A percentile compares a stretch with the other conserved stretches of the same genome.
Evolutionary conservation across 2,113 vertebrate genomes (phyloP).

Genomic region (Arenaria interpres): DNA sequence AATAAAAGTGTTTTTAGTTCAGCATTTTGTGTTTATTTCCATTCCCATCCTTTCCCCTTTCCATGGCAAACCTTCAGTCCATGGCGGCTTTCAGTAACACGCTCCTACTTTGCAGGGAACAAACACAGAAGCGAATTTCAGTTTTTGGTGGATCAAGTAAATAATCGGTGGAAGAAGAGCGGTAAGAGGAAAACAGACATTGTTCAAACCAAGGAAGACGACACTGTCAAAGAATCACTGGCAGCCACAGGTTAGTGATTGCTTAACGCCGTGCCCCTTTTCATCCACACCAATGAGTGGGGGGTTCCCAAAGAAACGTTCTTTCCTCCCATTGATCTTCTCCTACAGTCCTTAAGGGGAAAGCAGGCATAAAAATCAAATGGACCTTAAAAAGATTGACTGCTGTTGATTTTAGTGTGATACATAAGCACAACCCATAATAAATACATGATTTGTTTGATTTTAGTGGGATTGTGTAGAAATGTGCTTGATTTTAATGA

Average conservation of each 20-base stretch:
- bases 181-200: background rate
- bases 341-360: background rate
- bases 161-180: slow-evolving; percentile 75
- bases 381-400: background rate
- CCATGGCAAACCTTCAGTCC: background rate
- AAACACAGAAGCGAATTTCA: slow-evolving; percentile 87
- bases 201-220: background rate
- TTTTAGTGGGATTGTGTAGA: background rate
- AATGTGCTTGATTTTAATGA: background rate
- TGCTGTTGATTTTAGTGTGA: background rate
- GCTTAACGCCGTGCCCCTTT: background rate
- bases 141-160: slow-evolving; percentile 85
- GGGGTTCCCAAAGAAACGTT: background rate
- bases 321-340: background rate
- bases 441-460: fast-evolving
- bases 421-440: background rate
- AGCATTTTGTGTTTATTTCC: background rate
- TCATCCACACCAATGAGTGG: background rate
- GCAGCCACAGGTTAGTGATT: slow-evolving; percentile 45
- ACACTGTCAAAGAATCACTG: background rate
- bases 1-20: background rate
- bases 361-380: background rate
- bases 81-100: background rate
- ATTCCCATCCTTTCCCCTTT: background rate
- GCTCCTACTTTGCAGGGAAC: slow-evolving; percentile 78